Percentiles rank a stretch among this genome's conserved stretches.
phyloP scores from a whole-genome alignment of 2,888 invertebrate genomes.

The Cloeon dipterum region DNA sequence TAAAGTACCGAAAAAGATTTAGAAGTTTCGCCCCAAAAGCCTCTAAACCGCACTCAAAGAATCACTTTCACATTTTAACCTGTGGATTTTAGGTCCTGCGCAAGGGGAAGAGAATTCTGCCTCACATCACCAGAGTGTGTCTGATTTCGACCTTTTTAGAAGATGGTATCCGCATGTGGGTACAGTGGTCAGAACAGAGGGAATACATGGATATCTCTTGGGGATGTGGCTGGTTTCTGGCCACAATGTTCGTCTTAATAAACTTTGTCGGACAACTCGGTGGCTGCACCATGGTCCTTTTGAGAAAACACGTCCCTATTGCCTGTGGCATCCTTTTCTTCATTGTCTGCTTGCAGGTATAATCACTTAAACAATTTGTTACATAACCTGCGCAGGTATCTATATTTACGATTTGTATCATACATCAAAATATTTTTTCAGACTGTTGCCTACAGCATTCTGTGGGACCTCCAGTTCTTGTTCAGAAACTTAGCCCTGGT shows the following conservation, averaged over 20 bases:
- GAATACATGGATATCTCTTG: constrained; percentile 96
- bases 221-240: constrained; percentile 87
- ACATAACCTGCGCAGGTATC: no score
- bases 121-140: constrained; percentile 87
- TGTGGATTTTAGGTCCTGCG: constrained; percentile 88
- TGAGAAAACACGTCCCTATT: constrained; percentile 71
- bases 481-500: constrained; percentile 89
- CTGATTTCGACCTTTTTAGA: constrained; percentile 97
- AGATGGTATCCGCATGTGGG: constrained; percentile 98
- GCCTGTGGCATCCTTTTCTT: constrained; percentile 84
- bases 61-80: no score
- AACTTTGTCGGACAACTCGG: constrained; percentile 92
- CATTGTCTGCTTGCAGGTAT: constrained; percentile 87
- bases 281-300: constrained; percentile 89
- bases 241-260: constrained; percentile 81
- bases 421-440: no score
- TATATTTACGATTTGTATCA: no score
- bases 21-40: no score
- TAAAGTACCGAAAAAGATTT: no score
- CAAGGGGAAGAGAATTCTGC: constrained; percentile 76
- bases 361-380: no score
- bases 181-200: constrained; percentile 92
- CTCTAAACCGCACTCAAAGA: no score
- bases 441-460: constrained; percentile 88
- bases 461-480: constrained; percentile 96